A percentile compares a stretch with the other conserved stretches of the same genome.
Evolutionary conservation across 2,113 vertebrate species (phyloP).

Genomic region (Cariama cristata): DNA sequence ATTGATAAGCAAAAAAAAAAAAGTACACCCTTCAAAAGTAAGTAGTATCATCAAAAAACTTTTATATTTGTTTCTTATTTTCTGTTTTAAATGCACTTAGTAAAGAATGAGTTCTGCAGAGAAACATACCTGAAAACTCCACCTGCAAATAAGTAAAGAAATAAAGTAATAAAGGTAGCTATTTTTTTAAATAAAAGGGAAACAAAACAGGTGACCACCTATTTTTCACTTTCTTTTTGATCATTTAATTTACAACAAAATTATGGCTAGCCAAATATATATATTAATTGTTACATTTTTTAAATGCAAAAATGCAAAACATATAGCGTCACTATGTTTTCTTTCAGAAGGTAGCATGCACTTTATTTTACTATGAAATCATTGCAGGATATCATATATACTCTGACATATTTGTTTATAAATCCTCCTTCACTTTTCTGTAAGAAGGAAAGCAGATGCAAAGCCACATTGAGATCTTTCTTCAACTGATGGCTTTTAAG

Average conservation of each 20-base stretch:
- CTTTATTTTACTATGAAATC: neutral
- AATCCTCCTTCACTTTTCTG: neutral
- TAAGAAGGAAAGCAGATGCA: neutral
- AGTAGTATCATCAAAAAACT: neutral
- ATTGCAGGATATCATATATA: neutral
- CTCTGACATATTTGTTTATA: neutral
- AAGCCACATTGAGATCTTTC: neutral
- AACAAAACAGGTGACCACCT: neutral
- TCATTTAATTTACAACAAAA: neutral
- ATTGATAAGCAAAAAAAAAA: neutral
- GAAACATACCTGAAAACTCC: constrained; percentile 14
- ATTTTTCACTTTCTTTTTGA: neutral
- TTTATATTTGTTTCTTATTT: constrained; percentile 8
- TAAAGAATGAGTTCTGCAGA: constrained; percentile 24
- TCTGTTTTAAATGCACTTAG: neutral
- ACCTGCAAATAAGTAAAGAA: neutral
- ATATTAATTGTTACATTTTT: neutral
- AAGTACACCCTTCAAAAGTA: neutral
- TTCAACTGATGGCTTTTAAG: neutral
- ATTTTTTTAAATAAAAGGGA: neutral
- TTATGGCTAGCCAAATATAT: neutral
- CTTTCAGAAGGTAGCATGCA: neutral
- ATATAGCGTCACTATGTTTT: neutral
- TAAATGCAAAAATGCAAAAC: neutral
- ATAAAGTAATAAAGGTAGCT: neutral